phyloP scores from a whole-genome alignment of 2,113 vertebrate genomes.

The Asarcornis scutulata region DNA sequence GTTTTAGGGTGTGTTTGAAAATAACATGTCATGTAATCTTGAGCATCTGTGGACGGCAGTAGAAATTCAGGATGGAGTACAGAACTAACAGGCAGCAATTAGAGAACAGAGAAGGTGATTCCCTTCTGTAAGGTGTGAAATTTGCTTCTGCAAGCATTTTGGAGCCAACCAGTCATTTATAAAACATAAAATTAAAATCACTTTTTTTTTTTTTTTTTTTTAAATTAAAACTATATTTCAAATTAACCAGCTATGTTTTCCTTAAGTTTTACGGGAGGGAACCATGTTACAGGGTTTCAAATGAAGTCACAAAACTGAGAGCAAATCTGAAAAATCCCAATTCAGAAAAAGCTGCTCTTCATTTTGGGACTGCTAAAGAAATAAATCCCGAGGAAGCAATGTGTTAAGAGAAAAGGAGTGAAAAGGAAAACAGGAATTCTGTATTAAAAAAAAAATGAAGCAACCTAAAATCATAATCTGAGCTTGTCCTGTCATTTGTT shows the following conservation, averaged over 20 bases:
- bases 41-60: not conserved
- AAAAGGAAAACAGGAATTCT: conserved; percentile 25
- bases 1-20: not conserved
- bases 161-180: not conserved
- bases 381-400: not conserved
- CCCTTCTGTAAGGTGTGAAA: conserved; percentile 11
- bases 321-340: conserved; percentile 14
- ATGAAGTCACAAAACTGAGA: not conserved
- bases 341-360: conserved; percentile 34
- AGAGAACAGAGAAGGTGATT: not conserved
- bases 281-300: not conserved
- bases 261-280: not conserved
- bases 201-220: not conserved
- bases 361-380: not conserved
- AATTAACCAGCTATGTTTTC: not conserved
- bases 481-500: not conserved
- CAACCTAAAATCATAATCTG: conserved; percentile 15
- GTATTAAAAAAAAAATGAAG: not conserved
- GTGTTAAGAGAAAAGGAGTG: not conserved
- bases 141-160: not conserved
- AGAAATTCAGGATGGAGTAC: not conserved
- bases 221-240: not conserved
- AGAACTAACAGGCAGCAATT: not conserved
- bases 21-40: not conserved
- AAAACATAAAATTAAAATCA: not conserved